A percentile compares a stretch with the other conserved stretches of the same genome.
Conservation (phyloP, 2,888 invertebrate genomes). For the Phengaris arion region DNA sequence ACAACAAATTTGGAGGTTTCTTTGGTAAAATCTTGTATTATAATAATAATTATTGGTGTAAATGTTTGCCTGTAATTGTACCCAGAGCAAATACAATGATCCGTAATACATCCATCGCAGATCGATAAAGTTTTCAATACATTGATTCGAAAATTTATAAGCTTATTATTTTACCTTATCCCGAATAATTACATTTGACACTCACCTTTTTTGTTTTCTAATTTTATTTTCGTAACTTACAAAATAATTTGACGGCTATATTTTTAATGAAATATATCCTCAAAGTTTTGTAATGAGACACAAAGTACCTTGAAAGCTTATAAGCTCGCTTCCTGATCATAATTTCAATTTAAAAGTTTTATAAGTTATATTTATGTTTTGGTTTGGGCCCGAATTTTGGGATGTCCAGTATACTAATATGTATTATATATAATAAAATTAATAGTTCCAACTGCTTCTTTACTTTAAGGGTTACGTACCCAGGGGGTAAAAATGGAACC, state of each 20-base stretch:
- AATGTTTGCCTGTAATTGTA: no score
- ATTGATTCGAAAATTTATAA: no score
- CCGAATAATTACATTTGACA: not conserved
- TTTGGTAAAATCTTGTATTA: no score
- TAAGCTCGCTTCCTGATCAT: slow-evolving; percentile 38
- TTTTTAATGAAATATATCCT: slow-evolving; percentile 19
- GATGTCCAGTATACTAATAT: not conserved
- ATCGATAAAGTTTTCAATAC: no score
- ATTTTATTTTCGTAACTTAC: not conserved
- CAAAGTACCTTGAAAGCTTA: slow-evolving; percentile 18
- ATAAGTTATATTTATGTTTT: slow-evolving; percentile 36
- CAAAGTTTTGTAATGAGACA: not conserved
- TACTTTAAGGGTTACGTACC: no score
- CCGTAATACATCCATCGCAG: no score
- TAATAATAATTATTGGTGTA: no score
- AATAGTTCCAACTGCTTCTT: not conserved
- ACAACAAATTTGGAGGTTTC: no score
- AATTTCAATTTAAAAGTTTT: slow-evolving; percentile 65
- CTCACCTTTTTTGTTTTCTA: not conserved
- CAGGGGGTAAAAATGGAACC: no score
- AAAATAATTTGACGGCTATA: slow-evolving; percentile 3
- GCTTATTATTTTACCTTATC: no score
- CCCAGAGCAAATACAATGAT: no score
- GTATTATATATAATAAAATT: slow-evolving; percentile 10
- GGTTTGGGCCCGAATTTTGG: not conserved